These are phyloP conservation scores for Perithous albicinctus DNA, from an alignment of 2,888 invertebrate species.

Conservation along the genomic window DNA sequence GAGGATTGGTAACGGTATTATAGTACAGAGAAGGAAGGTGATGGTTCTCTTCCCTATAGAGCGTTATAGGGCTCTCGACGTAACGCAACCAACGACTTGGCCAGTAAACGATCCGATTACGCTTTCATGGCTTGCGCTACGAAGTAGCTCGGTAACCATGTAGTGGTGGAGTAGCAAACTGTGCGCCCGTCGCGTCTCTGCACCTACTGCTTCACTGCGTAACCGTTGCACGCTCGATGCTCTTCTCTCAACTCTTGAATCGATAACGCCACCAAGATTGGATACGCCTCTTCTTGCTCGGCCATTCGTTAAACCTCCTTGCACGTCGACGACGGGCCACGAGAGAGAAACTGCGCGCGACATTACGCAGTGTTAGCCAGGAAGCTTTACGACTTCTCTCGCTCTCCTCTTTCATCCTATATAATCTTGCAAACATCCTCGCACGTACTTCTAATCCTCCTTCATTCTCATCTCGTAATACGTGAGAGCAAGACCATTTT, in stretches of 20 bases:
- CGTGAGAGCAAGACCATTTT: neutral
- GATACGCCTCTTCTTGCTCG: constrained; percentile 53
- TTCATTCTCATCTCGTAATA: constrained; percentile 22
- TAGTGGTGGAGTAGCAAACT: neutral
- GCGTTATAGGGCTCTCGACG: constrained; percentile 42
- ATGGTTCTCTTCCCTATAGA: constrained; percentile 23
- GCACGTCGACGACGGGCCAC: constrained; percentile 14
- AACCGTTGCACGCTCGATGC: constrained; percentile 30
- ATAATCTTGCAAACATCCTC: constrained; percentile 3
- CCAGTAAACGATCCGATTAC: constrained; percentile 54
- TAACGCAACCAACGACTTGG: constrained; percentile 39
- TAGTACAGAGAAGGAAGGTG: constrained; percentile 10
- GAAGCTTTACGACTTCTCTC: constrained; percentile 41
- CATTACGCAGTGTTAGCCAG: constrained; percentile 40
- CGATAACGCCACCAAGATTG: constrained; percentile 61
- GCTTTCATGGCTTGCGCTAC: constrained; percentile 36
- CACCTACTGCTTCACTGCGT: constrained; percentile 36
- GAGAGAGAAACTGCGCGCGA: constrained; percentile 37
- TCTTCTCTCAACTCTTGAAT: constrained; percentile 50
- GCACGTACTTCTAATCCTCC: constrained; percentile 11
- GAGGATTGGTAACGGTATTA: constrained; percentile 1
- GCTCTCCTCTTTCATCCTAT: neutral
- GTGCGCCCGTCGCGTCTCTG: constrained; percentile 3
- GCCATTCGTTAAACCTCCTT: constrained; percentile 50
- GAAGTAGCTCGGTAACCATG: constrained; percentile 6